Percentiles rank a stretch among this genome's conserved stretches.
Evolutionary conservation across 2,797 vertebrate species (phyloP).

Genomic region (Megalops cyprinoides): DNA sequence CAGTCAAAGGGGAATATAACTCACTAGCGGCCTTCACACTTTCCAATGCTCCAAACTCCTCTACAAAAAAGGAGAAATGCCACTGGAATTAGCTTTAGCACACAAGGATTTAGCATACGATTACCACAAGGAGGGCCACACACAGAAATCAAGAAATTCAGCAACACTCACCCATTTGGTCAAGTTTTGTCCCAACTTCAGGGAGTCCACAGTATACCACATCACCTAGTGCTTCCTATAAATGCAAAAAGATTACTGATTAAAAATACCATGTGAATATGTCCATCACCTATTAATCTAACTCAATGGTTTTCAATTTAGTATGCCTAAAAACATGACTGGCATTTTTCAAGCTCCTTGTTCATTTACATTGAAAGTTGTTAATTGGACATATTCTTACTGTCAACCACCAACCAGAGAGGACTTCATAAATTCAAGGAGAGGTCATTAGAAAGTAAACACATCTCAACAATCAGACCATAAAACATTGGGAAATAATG

Average conservation of each 20-base stretch:
- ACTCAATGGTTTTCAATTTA: not conserved
- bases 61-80: conserved; percentile 63
- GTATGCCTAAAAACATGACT: not conserved
- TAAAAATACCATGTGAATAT: conserved; percentile 25
- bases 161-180: conserved; percentile 81
- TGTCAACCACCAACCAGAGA: not conserved
- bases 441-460: not conserved
- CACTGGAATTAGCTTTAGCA: not conserved
- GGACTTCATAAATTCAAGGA: not conserved
- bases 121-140: not conserved
- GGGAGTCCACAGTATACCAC: conserved; percentile 97
- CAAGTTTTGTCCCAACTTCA: conserved; percentile 90
- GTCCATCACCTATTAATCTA: not conserved
- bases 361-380: not conserved
- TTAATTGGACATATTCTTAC: not conserved
- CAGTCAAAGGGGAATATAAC: conserved; percentile 91
- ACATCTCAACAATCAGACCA: not conserved
- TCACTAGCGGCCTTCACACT: conserved; percentile 98
- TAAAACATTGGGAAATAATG: conserved; percentile 2
- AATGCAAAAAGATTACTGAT: conserved; percentile 22
- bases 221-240: conserved; percentile 93
- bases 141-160: conserved; percentile 4
- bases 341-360: not conserved
- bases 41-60: conserved; percentile 96
- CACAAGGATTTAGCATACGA: not conserved